Base-by-base conservation (phyloP, 2,113 vertebrate species). In the Rhea pennata region DNA sequence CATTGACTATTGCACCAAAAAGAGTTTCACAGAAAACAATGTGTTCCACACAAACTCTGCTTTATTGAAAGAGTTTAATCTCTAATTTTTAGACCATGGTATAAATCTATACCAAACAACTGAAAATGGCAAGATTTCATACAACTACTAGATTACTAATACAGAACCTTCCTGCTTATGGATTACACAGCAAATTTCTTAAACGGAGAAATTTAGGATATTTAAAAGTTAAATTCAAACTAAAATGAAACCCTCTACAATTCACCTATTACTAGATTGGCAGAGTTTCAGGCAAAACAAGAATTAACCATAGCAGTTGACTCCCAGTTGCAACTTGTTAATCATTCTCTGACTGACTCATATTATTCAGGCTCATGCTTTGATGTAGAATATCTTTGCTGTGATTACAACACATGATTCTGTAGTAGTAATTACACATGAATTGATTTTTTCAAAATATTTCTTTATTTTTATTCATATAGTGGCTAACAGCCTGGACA, bases 81-180 rank as follows among this genome's bases (percentile, higher is more conserved):
- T 8, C 8, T 0, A 1, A 8, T 29, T 77, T 19, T 67, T 81
- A 61, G 7, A 29, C 2, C 2, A 31, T 14, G 4, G 19, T 46
- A 9, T 58, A 78, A n/a, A 29, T 64, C 59, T 65, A 70, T 48
- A 74, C 4, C 8, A 70, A 58, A 59, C 13, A 59, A 24, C 64
- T 48, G 16, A 78, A 10, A n/a, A 29, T 69, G 21, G 22, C 59
- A 73, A 13, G 76, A 12, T 73, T 58, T 62, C 36, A 24, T 51
- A 20, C 9, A 12, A 53, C 54, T 58, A 40, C 61, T 67, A 46
- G 10, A 77, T 31, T 61, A 26, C 29, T 50, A 77, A n/a, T 17
- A 53, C 22, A 39, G 21, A 64, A 64, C 6, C 3, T 58, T 67
- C 21, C 40, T 73, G 22, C 33, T 64, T 89, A 39, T 58, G 24